Evolutionary conservation across 2,888 invertebrate species (phyloP).

Genomic region (Xestoiulus laeticollis): DNA sequence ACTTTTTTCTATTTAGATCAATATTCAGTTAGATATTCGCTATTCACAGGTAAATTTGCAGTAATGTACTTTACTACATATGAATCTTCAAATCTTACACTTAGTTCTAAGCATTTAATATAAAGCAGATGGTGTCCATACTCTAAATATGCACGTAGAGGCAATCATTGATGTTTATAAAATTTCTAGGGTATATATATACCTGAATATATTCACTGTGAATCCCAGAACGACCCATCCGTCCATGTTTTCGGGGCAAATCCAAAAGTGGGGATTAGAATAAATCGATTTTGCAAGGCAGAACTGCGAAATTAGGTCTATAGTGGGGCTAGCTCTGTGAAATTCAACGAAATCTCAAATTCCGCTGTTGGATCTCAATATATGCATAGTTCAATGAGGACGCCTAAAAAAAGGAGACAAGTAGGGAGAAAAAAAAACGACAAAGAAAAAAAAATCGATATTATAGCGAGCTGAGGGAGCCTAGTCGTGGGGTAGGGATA

Average conservation of each 20-base stretch:
- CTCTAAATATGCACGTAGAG: too few species aligned
- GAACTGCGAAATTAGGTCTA: not conserved
- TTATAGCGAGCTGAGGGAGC: slow-evolving; percentile 17
- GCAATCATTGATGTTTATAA: too few species aligned
- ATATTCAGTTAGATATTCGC: too few species aligned
- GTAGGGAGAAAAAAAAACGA: slow-evolving; percentile 38
- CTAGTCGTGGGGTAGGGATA: not conserved
- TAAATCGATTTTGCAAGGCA: not conserved
- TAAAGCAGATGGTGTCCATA: too few species aligned
- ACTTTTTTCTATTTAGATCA: too few species aligned
- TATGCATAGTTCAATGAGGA: not conserved
- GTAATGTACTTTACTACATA: too few species aligned
- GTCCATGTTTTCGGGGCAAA: not conserved
- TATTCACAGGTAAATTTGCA: too few species aligned
- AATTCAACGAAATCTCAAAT: slow-evolving; percentile 19
- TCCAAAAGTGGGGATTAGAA: not conserved
- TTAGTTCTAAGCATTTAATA: too few species aligned
- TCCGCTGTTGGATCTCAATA: not conserved
- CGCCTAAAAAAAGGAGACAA: slow-evolving; percentile 36
- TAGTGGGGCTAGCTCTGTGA: not conserved
- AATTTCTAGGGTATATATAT: too few species aligned
- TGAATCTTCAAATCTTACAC: too few species aligned
- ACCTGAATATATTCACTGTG: too few species aligned
- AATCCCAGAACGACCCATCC: not conserved
- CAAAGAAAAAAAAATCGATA: slow-evolving; percentile 42